Base-by-base conservation (phyloP, 2,797 vertebrate genomes). In the Gymnoscopelus braueri region DNA sequence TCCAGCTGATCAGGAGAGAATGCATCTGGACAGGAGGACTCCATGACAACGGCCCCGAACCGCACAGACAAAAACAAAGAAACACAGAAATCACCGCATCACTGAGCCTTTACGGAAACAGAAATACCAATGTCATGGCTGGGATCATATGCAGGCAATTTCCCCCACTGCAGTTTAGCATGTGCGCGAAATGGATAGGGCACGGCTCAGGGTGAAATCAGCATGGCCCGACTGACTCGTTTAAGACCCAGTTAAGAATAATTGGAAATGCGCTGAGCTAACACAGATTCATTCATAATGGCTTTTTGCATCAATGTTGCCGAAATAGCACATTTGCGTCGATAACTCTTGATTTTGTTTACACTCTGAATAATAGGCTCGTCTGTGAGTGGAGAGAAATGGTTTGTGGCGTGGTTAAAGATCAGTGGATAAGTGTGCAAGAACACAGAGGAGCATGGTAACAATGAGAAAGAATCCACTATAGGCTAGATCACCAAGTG, bases 1-100 rank as follows among this genome's bases (percentile, higher is more conserved):
- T 91, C 88, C 77, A 89, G 85, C 79, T 59, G 60, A 81, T 86
- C 57, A 44, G 66, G 77, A 15, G 69, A 68, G 71, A 76, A 79
- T 23, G 61, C 81, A 79, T 75, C 59, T 2, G 65, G 54, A 49
- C 44, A 32, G 67, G 2, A 29, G 26, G 62, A 72, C 72, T 72
- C 81, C 80, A 83, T 77, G 86, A 66, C 80, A 82, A 82, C 63
- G 3, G 73, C 79, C 67, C 26, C 3, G 26, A 29, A 29, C 26
- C 26, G 26, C 26, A 29, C 26, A 29, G 3, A 62, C 10, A 59
- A 67, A 67, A 15, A 54, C 64, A 65, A 74, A 71, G 65, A 74
- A 63, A 59, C 81, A 79, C 50, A 74, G 52, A 13, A 56, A 12
- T 2, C 70, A 35, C 50, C 63, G 15, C 48, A 58, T 63, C 73